A percentile compares a stretch with the other conserved stretches of the same genome.
Evolutionary conservation across 2,888 invertebrate genomes (phyloP).

Genomic region (Lysandra bellargus): DNA sequence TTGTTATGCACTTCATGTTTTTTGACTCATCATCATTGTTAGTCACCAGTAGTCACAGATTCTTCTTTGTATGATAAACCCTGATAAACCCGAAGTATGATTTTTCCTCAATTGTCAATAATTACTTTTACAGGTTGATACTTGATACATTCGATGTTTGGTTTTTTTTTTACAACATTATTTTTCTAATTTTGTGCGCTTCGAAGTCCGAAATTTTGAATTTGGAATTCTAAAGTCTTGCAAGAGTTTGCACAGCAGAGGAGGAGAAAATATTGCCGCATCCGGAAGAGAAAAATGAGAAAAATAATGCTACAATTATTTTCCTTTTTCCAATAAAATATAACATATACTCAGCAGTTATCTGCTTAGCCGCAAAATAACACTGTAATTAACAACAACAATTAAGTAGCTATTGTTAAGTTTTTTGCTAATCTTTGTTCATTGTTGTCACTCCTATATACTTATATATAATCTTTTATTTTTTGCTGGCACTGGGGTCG

Average conservation of each 20-base stretch:
- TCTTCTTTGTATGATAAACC: background rate
- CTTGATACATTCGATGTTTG: too few relatives aligned
- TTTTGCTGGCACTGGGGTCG: background rate
- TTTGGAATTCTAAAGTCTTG: background rate
- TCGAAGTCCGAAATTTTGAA: background rate
- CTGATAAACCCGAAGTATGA: background rate
- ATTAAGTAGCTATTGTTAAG: background rate
- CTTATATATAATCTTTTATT: background rate
- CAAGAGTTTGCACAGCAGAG: background rate
- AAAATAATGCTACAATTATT: background rate
- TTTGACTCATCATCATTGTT: background rate
- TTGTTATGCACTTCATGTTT: background rate
- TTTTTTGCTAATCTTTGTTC: conserved; percentile 1
- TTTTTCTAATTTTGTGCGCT: too few relatives aligned
- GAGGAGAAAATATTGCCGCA: background rate
- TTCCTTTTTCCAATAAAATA: background rate
- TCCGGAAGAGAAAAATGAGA: background rate
- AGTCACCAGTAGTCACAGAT: background rate
- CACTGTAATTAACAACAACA: background rate
- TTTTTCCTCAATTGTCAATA: background rate
- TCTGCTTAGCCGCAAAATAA: background rate
- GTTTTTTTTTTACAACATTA: too few relatives aligned
- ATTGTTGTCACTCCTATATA: background rate
- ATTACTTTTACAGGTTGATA: background rate
- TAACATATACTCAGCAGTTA: background rate